Conservation (phyloP, 2,888 invertebrate species). For the Isotomurus palustris region DNA sequence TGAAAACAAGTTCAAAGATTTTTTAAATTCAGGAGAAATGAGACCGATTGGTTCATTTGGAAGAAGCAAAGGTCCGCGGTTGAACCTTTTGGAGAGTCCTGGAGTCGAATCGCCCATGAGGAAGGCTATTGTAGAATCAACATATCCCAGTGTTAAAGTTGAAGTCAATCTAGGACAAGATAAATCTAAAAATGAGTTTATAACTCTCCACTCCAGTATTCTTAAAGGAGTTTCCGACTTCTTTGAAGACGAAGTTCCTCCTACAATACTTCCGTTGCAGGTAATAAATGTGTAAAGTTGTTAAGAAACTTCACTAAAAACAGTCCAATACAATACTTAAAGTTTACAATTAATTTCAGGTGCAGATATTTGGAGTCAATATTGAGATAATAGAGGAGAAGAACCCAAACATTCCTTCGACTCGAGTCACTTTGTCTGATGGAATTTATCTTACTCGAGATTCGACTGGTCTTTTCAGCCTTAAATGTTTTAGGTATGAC, state of each 20-base stretch:
- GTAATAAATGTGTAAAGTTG: constrained; percentile 52
- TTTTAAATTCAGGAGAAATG: constrained; percentile 17
- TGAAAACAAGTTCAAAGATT: constrained; percentile 27
- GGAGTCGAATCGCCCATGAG: constrained; percentile 36
- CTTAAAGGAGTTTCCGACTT: constrained; percentile 75
- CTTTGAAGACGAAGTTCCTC: constrained; percentile 78
- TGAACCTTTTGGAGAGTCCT: constrained; percentile 42
- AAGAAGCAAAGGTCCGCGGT: constrained; percentile 20
- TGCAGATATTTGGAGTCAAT: constrained; percentile 64
- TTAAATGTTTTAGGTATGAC: constrained; percentile 54
- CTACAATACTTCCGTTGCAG: constrained; percentile 74
- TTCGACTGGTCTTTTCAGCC: constrained; percentile 66
- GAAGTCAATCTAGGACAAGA: constrained; percentile 24
- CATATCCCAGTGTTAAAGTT: constrained; percentile 44
- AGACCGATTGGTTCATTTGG: constrained; percentile 3
- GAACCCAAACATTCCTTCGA: constrained; percentile 71
- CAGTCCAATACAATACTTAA: neutral
- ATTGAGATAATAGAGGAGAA: constrained; percentile 77
- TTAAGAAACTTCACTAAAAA: neutral
- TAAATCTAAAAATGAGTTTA: constrained; percentile 20
- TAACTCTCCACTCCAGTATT: constrained; percentile 70
- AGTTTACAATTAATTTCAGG: constrained; percentile 23
- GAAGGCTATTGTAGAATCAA: constrained; percentile 46
- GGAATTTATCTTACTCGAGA: constrained; percentile 64
- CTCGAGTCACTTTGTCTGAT: constrained; percentile 67